Base-by-base conservation (phyloP, 2,113 vertebrate species). In the Myotis davidii region DNA sequence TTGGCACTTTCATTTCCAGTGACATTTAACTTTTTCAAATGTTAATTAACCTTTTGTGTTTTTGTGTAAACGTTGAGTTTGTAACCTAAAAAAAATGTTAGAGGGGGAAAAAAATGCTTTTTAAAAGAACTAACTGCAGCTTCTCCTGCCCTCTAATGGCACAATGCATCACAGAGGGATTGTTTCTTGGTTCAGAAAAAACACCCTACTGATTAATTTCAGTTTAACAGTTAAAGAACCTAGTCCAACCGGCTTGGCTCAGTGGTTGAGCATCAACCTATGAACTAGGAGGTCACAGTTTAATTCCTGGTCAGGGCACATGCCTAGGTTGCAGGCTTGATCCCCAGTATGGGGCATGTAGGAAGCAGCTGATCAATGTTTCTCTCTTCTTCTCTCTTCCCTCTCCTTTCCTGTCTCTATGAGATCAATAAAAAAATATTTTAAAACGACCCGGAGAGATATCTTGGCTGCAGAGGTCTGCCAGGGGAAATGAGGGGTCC, bases 81-180 rank as follows among this genome's bases (percentile, higher is more conserved):
- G 78, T 92, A 45, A 85, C 88, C 88, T 82, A 27, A 21, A 72
- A 72, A 42, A 74, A 78, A 48, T 52, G 37, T 29, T 17, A 76
- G 32, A 42, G 59, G 20, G 20, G 29, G 32, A 1, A 56, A 50
- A 69, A 78, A 9, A 48, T 86, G 54, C 74, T 64, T 6, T 85
- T 48, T 82, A 72, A 50, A 89, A 78, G 50, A 61, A 29, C 4
- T 1, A 25, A 42, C 39, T 45, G 90, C 5, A 34, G 79, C 25
- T 52, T 86, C 74, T 91, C 94, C 94, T 92, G 94, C 76, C 94
- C 88, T 92, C 90, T 92, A 87, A 81, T 67, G 95, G 94, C 37
- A 39, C 16, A 79, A 74, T 70, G 84, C n/a, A 74, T 79, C 90
- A 86, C 48, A 78, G 48, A 39, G 67, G 9, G 73, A 74, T 14